Conservation (phyloP, 2,888 invertebrate species). For the Stenurella melanura region DNA sequence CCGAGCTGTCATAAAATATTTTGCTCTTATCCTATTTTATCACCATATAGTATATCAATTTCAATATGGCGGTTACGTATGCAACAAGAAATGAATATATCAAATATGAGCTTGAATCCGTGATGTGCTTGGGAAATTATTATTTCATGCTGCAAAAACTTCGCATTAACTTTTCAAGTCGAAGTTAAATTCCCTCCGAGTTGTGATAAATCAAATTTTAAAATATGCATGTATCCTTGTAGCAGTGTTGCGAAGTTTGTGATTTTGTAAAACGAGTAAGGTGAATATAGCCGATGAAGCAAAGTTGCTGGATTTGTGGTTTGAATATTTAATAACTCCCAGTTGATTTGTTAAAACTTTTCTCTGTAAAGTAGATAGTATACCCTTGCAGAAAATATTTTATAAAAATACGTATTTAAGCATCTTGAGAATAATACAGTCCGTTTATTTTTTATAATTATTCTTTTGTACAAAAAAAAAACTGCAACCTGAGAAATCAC, state of each 20-base stretch:
- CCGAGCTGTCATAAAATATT: too few relatives aligned
- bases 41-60: not conserved
- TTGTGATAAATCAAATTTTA: constrained; percentile 32
- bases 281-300: not conserved
- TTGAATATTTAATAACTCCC: constrained; percentile 19
- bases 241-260: not conserved
- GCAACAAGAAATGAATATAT: not conserved
- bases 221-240: constrained; percentile 30
- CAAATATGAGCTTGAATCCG: not conserved
- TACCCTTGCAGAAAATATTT: not conserved
- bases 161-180: constrained; percentile 10
- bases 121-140: not conserved
- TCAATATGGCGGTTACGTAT: not conserved
- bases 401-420: not conserved
- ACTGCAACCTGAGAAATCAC: too few relatives aligned
- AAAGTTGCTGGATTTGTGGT: not conserved
- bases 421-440: not conserved
- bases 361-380: not conserved
- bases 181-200: not conserved
- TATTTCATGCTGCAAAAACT: not conserved
- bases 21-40: not conserved
- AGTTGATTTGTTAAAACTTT: constrained; percentile 8
- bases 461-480: too few relatives aligned
- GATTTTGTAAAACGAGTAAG: constrained; percentile 15
- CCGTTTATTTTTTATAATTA: too few relatives aligned